These are phyloP conservation scores for Sarcophaga carnaria DNA, from an alignment of 2,888 invertebrate genomes.

Conservation along the genomic window DNA sequence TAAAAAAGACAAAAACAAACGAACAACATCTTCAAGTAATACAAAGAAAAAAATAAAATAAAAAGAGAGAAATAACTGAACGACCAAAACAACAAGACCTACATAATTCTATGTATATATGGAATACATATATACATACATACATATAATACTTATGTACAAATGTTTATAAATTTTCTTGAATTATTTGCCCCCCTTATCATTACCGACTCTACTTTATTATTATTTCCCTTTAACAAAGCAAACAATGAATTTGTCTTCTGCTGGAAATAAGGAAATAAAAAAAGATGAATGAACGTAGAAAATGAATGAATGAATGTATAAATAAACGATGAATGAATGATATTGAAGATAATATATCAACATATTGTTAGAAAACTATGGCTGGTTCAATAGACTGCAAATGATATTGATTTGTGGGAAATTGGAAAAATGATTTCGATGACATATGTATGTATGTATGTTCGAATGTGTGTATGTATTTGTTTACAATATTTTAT, in stretches of 20 bases:
- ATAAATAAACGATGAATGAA: constrained; percentile 9
- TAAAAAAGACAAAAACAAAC: background rate
- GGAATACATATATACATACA: too few species aligned
- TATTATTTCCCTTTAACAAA: constrained; percentile 54
- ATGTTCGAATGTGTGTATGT: too few species aligned
- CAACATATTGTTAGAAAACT: background rate
- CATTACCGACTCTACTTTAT: constrained; percentile 22
- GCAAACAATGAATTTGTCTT: constrained; percentile 57
- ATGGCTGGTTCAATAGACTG: background rate
- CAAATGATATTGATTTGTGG: background rate
- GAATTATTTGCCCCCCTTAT: background rate
- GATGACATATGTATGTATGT: too few species aligned
- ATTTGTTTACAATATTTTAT: too few species aligned
- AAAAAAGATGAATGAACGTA: background rate
- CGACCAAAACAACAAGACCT: background rate
- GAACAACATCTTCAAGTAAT: background rate
- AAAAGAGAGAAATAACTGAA: too few species aligned
- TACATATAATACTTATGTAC: too few species aligned
- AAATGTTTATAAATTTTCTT: background rate
- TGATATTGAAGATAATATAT: background rate
- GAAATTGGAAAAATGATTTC: background rate
- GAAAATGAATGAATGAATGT: constrained; percentile 7
- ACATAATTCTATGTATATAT: background rate
- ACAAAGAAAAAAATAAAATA: background rate
- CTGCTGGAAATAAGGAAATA: constrained; percentile 3